These are phyloP conservation scores for Acanthurus lineatus DNA, from an alignment of 2,797 vertebrate genomes.

Conservation along the genomic window DNA sequence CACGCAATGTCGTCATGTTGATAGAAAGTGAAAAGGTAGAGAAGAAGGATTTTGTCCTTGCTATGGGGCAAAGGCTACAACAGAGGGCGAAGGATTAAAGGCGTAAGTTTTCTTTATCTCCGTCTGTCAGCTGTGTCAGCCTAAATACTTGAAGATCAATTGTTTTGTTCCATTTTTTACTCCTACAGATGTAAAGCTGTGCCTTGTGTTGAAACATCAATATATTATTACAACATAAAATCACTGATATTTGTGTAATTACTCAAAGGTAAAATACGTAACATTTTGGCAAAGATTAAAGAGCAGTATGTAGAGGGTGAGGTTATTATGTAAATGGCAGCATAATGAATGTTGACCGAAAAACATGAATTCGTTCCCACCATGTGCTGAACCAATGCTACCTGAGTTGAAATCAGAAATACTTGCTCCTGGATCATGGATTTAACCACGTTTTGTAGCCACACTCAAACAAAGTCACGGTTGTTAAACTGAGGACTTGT, in stretches of 20 bases:
- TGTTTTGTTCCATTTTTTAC: constrained; percentile 34
- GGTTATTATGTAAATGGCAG: no score
- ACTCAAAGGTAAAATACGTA: no score
- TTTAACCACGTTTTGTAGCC: no score
- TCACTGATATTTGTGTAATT: neutral
- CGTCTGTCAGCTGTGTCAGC: constrained; percentile 50
- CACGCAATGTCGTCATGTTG: constrained; percentile 45
- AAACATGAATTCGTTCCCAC: no score
- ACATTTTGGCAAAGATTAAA: no score
- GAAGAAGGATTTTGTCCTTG: constrained; percentile 67
- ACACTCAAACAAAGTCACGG: no score
- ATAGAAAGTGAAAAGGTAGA: constrained; percentile 35
- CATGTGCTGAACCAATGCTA: no score
- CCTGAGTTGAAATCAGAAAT: no score
- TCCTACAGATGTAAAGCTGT: neutral
- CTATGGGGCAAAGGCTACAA: constrained; percentile 62
- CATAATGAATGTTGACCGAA: no score
- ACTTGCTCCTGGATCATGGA: no score
- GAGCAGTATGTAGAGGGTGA: no score
- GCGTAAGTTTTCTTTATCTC: constrained; percentile 59
- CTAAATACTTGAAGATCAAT: constrained; percentile 29
- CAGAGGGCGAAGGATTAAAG: constrained; percentile 71
- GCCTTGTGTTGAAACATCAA: neutral
- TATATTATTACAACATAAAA: neutral
- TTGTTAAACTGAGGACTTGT: no score